Evolutionary conservation across 92 coral and sea anemone genomes (phyloP).

Genomic region (Parazoanthus atlanticus): DNA sequence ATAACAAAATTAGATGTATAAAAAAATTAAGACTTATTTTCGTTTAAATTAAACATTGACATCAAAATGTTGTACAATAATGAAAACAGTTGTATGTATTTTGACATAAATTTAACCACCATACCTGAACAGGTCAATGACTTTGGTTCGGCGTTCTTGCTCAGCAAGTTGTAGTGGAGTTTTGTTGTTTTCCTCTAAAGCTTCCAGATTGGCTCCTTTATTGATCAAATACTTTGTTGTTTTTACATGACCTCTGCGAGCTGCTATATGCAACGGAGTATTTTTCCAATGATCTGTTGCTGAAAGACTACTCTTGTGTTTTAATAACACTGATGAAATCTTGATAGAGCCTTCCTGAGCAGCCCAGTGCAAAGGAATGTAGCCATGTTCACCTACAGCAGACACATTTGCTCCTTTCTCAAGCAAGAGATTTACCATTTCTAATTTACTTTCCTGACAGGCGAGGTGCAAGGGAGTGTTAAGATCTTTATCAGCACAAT

Average conservation of each 20-base stretch:
- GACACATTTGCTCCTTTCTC: too few relatives aligned
- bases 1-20: too few relatives aligned
- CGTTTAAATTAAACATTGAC: not conserved
- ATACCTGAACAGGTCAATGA: not conserved
- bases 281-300: not conserved
- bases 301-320: not conserved
- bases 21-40: too few relatives aligned
- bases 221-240: not conserved
- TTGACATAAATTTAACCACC: not conserved
- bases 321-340: not conserved
- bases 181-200: not conserved
- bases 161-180: not conserved
- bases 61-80: not conserved
- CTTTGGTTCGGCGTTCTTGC: not conserved
- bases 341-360: not conserved
- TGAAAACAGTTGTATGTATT: not conserved
- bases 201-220: not conserved
- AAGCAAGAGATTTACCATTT: not conserved
- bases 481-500: not conserved
- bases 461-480: not conserved
- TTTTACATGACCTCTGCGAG: not conserved
- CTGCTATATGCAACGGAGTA: conserved; percentile 1
- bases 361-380: conserved; percentile 3
- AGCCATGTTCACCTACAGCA: not conserved
- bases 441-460: not conserved